A percentile compares a stretch with the other conserved stretches of the same genome.
Conservation (phyloP, 2,797 vertebrate genomes). For the Poecilia gillii region DNA sequence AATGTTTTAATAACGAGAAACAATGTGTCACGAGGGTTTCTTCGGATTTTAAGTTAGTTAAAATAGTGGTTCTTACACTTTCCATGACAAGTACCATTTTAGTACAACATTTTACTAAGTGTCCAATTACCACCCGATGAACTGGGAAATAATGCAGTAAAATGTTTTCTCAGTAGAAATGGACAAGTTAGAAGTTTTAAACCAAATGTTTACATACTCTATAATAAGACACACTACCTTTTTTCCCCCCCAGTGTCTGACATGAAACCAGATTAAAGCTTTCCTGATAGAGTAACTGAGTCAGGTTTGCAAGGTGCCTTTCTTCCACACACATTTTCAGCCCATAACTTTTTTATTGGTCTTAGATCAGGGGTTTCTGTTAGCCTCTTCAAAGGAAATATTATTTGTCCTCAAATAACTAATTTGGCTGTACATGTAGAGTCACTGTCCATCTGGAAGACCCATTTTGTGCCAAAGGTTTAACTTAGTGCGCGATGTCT, state of each 20-base stretch:
- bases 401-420: neutral
- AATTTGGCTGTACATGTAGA: neutral
- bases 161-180: neutral
- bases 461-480: neutral
- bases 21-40: conserved; percentile 5
- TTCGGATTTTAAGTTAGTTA: conserved; percentile 23
- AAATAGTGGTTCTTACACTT: neutral
- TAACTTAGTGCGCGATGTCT: neutral
- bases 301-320: neutral
- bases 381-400: neutral
- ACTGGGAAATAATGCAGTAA: neutral
- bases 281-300: neutral
- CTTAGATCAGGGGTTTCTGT: neutral
- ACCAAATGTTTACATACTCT: neutral
- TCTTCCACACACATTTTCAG: neutral
- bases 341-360: neutral
- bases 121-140: neutral
- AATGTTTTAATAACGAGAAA: conserved; percentile 9
- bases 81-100: neutral
- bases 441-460: neutral
- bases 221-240: neutral
- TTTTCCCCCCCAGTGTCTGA: neutral
- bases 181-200: neutral
- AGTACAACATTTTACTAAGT: neutral
- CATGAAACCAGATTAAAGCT: neutral